Conservation (phyloP, 2,797 vertebrate species). For the Streptopelia turtur region DNA sequence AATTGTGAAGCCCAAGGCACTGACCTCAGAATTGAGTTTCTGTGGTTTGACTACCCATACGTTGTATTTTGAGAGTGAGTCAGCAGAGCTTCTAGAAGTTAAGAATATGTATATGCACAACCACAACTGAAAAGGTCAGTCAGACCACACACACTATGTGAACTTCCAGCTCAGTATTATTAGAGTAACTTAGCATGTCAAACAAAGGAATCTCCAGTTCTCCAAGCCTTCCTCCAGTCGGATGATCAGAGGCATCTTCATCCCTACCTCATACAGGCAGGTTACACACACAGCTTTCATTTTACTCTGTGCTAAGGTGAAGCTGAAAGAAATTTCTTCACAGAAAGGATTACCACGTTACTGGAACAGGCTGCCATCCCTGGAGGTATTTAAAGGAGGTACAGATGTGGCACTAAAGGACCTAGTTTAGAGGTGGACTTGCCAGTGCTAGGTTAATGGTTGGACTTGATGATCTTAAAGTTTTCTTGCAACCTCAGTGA, state of each 20-base stretch:
- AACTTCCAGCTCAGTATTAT: background rate
- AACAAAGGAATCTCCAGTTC: background rate
- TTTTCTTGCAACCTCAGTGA: background rate
- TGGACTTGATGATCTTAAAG: background rate
- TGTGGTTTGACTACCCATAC: slow-evolving; percentile 59
- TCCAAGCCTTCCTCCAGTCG: background rate
- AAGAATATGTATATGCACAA: background rate
- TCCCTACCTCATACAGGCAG: background rate
- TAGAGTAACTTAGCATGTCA: background rate
- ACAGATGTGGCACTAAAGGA: too few species aligned
- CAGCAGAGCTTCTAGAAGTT: slow-evolving; percentile 1
- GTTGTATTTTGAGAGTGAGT: slow-evolving; percentile 35
- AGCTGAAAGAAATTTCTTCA: background rate
- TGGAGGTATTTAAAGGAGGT: background rate
- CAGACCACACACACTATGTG: background rate
- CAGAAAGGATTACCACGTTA: background rate
- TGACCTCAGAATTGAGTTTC: slow-evolving; percentile 54
- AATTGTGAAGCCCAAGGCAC: slow-evolving; percentile 47
- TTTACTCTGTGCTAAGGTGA: background rate
- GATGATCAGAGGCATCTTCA: background rate
- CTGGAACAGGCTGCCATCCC: background rate
- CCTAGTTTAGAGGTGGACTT: too few species aligned
- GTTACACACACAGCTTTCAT: background rate
- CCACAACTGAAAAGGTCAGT: slow-evolving; percentile 18
- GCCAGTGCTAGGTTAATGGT: too few species aligned